Conservation (phyloP, 2,113 vertebrate genomes). For the Trichomycterus rosablanca region DNA sequence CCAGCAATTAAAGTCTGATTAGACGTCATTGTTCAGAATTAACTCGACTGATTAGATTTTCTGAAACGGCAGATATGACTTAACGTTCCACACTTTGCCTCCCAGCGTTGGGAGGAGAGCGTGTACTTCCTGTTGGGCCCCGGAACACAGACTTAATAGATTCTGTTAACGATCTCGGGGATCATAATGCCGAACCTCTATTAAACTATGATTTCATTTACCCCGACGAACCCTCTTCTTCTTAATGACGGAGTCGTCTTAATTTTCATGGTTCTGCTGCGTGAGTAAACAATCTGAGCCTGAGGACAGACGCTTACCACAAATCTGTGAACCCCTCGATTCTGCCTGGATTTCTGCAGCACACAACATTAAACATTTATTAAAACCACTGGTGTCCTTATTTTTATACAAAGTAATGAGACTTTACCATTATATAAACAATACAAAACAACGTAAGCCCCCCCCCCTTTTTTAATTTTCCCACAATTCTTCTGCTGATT, state of each 20-base stretch:
- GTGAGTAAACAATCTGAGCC: not conserved
- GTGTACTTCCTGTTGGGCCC: conserved; percentile 1
- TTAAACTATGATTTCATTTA: conserved; percentile 60
- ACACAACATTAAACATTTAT: no score
- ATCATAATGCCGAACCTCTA: conserved; percentile 58
- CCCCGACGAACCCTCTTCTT: conserved; percentile 28
- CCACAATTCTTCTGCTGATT: no score
- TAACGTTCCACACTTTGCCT: conserved; percentile 64
- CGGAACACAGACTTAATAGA: conserved; percentile 55
- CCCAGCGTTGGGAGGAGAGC: conserved; percentile 45
- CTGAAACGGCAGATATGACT: conserved; percentile 70
- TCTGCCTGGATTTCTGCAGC: no score
- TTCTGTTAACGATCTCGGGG: conserved; percentile 60
- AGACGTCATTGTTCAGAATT: conserved; percentile 75
- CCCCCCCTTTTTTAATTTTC: no score
- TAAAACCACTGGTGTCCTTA: no score
- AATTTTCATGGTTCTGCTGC: no score
- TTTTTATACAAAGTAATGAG: no score
- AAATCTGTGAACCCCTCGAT: no score
- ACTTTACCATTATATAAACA: no score
- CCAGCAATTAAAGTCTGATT: conserved; percentile 77
- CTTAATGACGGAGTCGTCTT: conserved; percentile 25
- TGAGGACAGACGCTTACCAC: no score
- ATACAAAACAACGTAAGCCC: no score
- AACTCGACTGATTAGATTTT: conserved; percentile 66